Evolutionary conservation across 2,888 invertebrate species (phyloP).

Genomic region (Rugalucina vietnamica): DNA sequence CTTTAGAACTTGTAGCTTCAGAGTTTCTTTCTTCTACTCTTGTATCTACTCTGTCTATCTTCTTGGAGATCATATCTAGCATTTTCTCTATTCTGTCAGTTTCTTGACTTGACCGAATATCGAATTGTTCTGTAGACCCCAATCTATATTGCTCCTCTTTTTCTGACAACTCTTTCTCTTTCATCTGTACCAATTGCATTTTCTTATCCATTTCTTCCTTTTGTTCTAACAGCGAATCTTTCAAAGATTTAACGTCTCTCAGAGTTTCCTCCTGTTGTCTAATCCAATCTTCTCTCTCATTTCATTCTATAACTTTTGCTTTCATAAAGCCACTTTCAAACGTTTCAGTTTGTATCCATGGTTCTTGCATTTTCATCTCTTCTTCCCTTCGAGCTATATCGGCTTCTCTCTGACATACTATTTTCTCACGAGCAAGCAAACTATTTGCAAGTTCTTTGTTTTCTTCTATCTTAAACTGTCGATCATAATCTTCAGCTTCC

Average conservation of each 20-base stretch:
- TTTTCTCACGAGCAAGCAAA: not conserved
- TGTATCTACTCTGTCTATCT: not conserved
- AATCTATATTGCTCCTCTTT: too few species aligned
- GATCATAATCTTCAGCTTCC: not conserved
- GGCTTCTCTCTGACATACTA: not conserved
- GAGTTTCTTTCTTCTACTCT: not conserved
- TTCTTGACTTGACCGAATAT: not conserved
- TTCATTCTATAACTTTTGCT: not conserved
- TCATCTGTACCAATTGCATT: not conserved
- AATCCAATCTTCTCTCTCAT: not conserved
- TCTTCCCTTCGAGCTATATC: too few species aligned
- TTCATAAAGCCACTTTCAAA: not conserved
- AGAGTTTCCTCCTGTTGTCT: not conserved
- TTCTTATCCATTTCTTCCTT: not conserved
- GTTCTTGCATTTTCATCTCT: not conserved
- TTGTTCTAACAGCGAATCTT: not conserved
- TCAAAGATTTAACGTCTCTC: not conserved
- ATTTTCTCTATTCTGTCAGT: not conserved
- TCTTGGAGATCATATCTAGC: not conserved
- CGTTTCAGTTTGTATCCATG: not conserved
- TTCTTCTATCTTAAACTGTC: not conserved
- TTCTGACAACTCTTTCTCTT: too few species aligned
- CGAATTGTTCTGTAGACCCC: not conserved
- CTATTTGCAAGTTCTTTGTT: not conserved
- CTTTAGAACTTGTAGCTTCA: not conserved